Evolutionary conservation across 2,888 invertebrate species (phyloP).

Genomic region (Thera obeliscata): DNA sequence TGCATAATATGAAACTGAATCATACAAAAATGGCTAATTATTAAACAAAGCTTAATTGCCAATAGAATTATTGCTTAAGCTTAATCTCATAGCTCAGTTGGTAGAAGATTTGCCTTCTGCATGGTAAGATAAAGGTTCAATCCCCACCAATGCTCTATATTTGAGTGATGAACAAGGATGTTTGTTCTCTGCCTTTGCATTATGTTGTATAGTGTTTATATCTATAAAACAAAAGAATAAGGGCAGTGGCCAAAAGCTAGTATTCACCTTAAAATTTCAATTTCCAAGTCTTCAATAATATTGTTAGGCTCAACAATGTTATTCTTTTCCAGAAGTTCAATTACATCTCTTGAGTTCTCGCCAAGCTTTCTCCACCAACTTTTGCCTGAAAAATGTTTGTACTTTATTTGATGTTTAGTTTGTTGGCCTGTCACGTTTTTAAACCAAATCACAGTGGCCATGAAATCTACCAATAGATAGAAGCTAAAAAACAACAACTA

Average conservation of each 20-base stretch:
- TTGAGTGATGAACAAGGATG: too few relatives aligned
- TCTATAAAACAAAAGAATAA: background rate
- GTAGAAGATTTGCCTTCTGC: too few relatives aligned
- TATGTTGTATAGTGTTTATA: too few relatives aligned
- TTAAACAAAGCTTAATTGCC: background rate
- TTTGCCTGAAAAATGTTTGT: slow-evolving; percentile 55
- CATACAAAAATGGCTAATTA: too few relatives aligned
- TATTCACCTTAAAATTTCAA: slow-evolving; percentile 61
- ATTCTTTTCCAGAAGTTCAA: slow-evolving; percentile 60
- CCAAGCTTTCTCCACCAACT: slow-evolving; percentile 76
- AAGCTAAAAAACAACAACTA: too few relatives aligned
- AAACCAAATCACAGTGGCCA: slow-evolving; percentile 15
- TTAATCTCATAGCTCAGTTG: too few relatives aligned
- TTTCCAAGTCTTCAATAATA: slow-evolving; percentile 64
- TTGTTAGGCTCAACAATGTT: slow-evolving; percentile 50
- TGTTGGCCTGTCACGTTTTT: background rate
- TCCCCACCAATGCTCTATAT: too few relatives aligned
- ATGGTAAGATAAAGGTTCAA: too few relatives aligned
- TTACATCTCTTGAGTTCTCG: slow-evolving; percentile 64
- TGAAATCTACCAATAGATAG: background rate
- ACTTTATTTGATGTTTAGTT: too few relatives aligned
- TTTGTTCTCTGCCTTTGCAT: too few relatives aligned
- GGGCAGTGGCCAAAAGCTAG: background rate
- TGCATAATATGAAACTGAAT: too few relatives aligned
- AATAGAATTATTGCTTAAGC: background rate